Evolutionary conservation across 1,140 invertebrate genomes (phyloP).

Genomic region (Zaprionus ornatus): DNA sequence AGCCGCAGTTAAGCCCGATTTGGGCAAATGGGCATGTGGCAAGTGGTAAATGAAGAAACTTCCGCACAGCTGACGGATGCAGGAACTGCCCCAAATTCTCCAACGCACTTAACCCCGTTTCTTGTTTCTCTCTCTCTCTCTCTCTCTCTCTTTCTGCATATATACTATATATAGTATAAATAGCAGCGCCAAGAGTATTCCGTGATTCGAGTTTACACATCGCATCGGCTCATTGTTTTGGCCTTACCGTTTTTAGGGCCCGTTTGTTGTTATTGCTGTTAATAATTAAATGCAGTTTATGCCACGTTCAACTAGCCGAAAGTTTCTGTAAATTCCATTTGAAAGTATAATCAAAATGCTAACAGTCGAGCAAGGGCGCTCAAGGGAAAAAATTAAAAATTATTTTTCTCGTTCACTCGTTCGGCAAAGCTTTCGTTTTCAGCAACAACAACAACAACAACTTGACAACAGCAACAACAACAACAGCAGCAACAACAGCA

Average conservation of each 20-base stretch:
- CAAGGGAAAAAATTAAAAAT: conserved; percentile 24
- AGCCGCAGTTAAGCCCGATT: conserved; percentile 3
- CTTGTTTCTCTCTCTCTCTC: too few species aligned
- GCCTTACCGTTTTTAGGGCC: conserved; percentile 4
- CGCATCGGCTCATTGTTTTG: conserved; percentile 46
- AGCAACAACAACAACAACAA: not conserved
- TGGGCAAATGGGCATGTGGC: conserved; percentile 8
- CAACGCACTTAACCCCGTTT: conserved; percentile 6
- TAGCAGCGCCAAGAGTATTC: conserved; percentile 32
- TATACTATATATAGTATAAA: conserved; percentile 10
- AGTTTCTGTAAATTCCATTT: conserved; percentile 70
- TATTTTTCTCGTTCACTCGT: conserved; percentile 56
- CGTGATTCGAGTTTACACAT: conserved; percentile 2
- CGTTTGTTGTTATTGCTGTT: conserved; percentile 39
- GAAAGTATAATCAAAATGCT: conserved; percentile 78
- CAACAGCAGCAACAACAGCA: conserved; percentile 1
- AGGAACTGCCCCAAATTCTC: conserved; percentile 30
- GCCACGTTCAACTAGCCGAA: conserved; percentile 55
- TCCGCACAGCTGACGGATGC: conserved; percentile 51
- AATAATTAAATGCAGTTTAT: conserved; percentile 79
- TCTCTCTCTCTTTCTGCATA: conserved; percentile 1
- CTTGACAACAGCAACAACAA: not conserved
- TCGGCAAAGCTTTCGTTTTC: conserved; percentile 13
- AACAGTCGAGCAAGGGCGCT: conserved; percentile 31
- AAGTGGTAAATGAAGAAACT: conserved; percentile 12